A percentile compares a stretch with the other conserved stretches of the same genome.
These are phyloP conservation scores for Oryzias woworae DNA, from an alignment of 2,113 vertebrate genomes.

Conservation along the genomic window DNA sequence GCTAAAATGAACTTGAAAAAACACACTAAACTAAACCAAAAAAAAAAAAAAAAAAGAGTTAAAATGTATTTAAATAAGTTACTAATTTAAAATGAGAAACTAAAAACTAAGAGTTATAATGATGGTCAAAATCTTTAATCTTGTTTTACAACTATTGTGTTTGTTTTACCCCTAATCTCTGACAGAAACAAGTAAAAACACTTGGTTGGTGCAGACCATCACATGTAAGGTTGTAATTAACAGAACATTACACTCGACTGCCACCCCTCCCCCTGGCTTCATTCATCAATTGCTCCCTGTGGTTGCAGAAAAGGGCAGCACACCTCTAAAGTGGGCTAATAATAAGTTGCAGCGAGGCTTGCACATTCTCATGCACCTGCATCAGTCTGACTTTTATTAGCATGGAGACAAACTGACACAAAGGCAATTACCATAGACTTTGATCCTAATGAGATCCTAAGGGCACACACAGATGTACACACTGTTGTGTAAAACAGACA, in stretches of 20 bases:
- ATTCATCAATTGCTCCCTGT: conserved; percentile 61
- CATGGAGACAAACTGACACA: conserved; percentile 60
- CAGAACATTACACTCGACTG: conserved; percentile 40
- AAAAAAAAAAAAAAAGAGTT: background rate
- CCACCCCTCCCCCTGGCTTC: conserved; percentile 27
- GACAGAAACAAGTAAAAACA: conserved; percentile 6
- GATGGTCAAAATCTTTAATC: background rate
- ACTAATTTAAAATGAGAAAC: background rate
- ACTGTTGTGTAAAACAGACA: background rate
- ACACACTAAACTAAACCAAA: background rate
- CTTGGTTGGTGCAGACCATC: conserved; percentile 33
- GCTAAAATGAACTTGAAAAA: background rate
- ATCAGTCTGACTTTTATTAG: conserved; percentile 60
- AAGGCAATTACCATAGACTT: conserved; percentile 66
- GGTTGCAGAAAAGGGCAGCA: conserved; percentile 64
- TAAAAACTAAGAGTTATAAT: too few relatives aligned
- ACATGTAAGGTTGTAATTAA: conserved; percentile 68
- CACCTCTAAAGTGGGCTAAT: conserved; percentile 65
- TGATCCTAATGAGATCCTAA: conserved; percentile 58
- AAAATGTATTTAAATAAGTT: background rate
- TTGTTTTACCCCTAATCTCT: background rate
- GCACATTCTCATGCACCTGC: conserved; percentile 55
- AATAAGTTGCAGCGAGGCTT: conserved; percentile 50
- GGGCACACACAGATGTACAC: conserved; percentile 23
- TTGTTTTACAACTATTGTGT: background rate